Evolutionary conservation across 1,140 invertebrate genomes (phyloP), one percentile per base, ranked within the genome.

Genomic region (Neodiprion lecontei): DNA sequence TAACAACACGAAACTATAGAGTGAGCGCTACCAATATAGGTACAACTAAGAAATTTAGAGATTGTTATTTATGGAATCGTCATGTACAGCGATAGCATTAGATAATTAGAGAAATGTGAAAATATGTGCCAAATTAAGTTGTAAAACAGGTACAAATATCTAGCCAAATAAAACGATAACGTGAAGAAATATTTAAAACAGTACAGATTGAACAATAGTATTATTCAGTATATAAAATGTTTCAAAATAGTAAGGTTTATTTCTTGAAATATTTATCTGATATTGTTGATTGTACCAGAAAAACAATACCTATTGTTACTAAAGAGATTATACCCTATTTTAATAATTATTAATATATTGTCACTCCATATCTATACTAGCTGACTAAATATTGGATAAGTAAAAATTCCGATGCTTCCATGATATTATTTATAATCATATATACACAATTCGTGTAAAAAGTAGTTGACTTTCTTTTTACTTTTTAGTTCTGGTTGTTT

Each of bases 61-160:
- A 40, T 40, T 40, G 28, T 40, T 14, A 61, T 61, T 61, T 17
- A 61, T 9, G n/a, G 40, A 69, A 70, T 53, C 69, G 69, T 71
- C 53, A 69, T 69, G 67, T 69, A 53, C 14, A 66, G 67, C 80
- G n/a, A 14, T 61, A 61, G 8, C 53, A 17, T 61, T 61, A 61
- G 53, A 61, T 40, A 40, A 40, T 61, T 61, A 61, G 53, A 17
- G n/a, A 61, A 61, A 61, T 61, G 53, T 68, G 75, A 79, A 81
- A 72, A 81, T 71, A 74, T 61, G 79, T 83, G 81, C 81, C 81
- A 83, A 83, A 82, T 71, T 70, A 75, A 74, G 72, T 75, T 75
- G 48, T 69, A 61, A 61, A 76, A 80, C 75, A 76, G 74, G 78
- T 83, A 82, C 81, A 83, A 83, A 83, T 80, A 71, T 71, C 76